Conservation (phyloP, 2,797 vertebrate species). For the Rhabdophis nuchalis region DNA sequence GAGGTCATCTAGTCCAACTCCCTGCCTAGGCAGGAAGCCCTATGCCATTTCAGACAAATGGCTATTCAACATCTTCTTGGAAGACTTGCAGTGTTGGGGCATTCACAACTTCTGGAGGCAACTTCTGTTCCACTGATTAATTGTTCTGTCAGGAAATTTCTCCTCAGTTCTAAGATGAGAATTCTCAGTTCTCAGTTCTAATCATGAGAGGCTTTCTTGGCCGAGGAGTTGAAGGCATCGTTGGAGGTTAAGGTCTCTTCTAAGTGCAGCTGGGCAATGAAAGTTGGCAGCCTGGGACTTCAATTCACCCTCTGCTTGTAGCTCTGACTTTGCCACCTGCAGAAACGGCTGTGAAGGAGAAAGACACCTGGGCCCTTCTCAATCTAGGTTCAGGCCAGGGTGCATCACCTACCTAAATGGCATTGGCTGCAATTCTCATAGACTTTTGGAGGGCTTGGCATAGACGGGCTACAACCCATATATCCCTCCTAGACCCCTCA, state of each 20-base stretch:
- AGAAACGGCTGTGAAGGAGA: not conserved
- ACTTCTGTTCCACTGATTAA: too few relatives aligned
- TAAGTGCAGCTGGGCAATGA: not conserved
- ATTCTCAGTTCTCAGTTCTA: too few relatives aligned
- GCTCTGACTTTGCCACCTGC: not conserved
- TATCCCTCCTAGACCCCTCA: not conserved
- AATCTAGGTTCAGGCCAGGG: too few relatives aligned
- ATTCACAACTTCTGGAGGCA: too few relatives aligned
- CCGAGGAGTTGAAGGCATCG: not conserved
- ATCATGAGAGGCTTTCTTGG: not conserved
- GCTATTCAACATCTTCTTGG: too few relatives aligned
- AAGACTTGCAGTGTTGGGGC: too few relatives aligned
- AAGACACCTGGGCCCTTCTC: not conserved
- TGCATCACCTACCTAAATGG: not conserved
- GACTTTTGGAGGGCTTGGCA: not conserved
- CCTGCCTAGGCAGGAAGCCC: too few relatives aligned
- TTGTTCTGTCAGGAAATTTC: too few relatives aligned
- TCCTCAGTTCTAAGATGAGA: too few relatives aligned
- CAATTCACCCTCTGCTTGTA: not conserved
- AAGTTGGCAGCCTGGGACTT: not conserved
- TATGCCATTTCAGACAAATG: too few relatives aligned
- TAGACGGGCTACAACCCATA: not conserved
- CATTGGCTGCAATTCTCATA: not conserved
- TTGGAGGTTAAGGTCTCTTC: not conserved
- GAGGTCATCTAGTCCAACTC: too few relatives aligned